Conservation (phyloP, 2,888 invertebrate genomes). For the Trichacis sp. region DNA sequence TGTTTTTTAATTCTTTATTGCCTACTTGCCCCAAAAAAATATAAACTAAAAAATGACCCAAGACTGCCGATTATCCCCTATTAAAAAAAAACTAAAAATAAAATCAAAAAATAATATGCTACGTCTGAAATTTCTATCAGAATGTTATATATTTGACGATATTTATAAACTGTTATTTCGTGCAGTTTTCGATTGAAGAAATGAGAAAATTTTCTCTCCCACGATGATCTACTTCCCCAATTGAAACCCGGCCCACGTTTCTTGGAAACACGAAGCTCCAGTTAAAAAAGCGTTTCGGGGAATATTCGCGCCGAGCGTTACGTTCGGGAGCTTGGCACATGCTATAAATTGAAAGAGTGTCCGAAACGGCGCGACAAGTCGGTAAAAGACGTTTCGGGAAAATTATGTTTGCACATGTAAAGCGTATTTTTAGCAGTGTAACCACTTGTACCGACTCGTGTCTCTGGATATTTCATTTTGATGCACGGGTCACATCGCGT, state of each 20-base stretch:
- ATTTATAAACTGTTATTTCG: no score
- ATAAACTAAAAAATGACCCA: no score
- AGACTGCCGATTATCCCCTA: no score
- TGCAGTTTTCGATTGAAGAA: no score
- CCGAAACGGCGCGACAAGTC: slow-evolving; percentile 27
- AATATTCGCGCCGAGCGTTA: slow-evolving; percentile 22
- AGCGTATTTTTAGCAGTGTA: slow-evolving; percentile 16
- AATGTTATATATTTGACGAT: no score
- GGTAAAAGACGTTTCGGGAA: slow-evolving; percentile 21
- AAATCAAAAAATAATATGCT: no score
- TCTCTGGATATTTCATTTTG: not conserved
- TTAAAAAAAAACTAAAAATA: no score
- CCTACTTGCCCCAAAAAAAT: no score
- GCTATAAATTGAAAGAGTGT: slow-evolving; percentile 32
- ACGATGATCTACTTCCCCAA: not conserved
- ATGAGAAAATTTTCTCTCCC: no score
- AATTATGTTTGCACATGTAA: slow-evolving; percentile 22
- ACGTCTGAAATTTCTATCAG: no score
- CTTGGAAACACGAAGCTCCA: not conserved
- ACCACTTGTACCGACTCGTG: slow-evolving; percentile 23
- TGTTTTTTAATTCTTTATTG: no score
- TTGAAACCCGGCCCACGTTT: not conserved
- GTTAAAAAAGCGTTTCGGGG: slow-evolving; percentile 16
- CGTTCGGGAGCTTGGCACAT: slow-evolving; percentile 20
- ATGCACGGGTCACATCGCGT: not conserved